These are phyloP conservation scores for Lanius ludovicianus DNA, from an alignment of 2,113 vertebrate species.

Conservation along the genomic window DNA sequence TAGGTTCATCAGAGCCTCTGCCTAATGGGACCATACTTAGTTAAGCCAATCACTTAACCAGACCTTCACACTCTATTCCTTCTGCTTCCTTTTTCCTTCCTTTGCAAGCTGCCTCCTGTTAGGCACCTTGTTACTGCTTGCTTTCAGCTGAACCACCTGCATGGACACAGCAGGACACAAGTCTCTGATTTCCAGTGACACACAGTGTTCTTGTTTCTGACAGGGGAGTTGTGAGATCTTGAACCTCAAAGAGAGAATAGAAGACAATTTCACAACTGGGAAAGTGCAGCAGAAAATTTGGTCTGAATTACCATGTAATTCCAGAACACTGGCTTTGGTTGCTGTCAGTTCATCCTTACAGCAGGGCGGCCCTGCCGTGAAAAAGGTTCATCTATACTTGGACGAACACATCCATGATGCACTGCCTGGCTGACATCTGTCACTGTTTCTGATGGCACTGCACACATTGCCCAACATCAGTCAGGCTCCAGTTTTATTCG, in stretches of 20 bases:
- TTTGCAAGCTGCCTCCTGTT: background rate
- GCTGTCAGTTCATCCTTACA: background rate
- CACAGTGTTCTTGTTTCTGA: background rate
- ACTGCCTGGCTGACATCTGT: background rate
- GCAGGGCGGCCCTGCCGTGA: background rate
- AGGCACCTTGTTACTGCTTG: background rate
- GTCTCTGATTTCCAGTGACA: constrained; percentile 13
- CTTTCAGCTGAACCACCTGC: background rate
- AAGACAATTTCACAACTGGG: background rate
- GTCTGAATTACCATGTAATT: constrained; percentile 19
- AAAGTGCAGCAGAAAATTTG: constrained; percentile 33
- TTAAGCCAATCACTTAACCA: constrained; percentile 7
- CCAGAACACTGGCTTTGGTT: background rate
- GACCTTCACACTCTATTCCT: background rate
- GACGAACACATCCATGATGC: background rate
- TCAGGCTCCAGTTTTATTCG: background rate
- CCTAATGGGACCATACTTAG: background rate
- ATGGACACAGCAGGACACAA: background rate
- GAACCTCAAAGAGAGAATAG: background rate
- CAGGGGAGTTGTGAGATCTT: background rate
- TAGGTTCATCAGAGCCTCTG: background rate
- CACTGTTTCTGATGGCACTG: background rate
- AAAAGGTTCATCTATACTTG: background rate
- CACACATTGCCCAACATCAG: rapidly evolving
- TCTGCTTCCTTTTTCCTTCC: background rate